phyloP scores from a whole-genome alignment of 2,797 vertebrate species.

The Poeciliopsis paucimaculata region DNA sequence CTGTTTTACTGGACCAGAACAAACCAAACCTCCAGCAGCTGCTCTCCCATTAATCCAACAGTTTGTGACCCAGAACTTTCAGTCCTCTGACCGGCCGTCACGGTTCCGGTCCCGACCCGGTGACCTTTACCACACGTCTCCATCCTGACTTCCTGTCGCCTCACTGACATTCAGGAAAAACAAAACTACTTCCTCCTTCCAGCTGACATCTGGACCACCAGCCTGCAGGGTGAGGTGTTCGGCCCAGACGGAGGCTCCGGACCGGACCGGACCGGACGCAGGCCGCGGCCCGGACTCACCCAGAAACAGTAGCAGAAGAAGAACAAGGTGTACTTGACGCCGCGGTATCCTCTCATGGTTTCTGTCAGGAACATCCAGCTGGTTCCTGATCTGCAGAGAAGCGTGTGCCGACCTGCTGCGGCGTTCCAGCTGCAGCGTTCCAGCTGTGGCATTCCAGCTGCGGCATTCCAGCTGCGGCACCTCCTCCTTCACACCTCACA shows the following conservation, averaged over 20 bases:
- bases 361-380: not conserved
- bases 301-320: conserved; percentile 82
- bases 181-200: not conserved
- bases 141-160: too few species aligned
- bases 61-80: too few species aligned
- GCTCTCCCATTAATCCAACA: not conserved
- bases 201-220: not conserved
- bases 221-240: not conserved
- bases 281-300: conserved; percentile 66
- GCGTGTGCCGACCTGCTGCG: conserved; percentile 56
- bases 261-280: not conserved
- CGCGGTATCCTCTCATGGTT: conserved; percentile 74
- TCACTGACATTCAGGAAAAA: too few species aligned
- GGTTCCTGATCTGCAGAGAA: conserved; percentile 6
- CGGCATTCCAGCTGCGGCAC: not conserved
- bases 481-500: not conserved
- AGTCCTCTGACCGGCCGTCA: too few species aligned
- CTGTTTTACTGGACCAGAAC: not conserved
- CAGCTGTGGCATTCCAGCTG: not conserved
- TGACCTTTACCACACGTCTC: too few species aligned
- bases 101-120: too few species aligned
- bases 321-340: conserved; percentile 79
- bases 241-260: too few species aligned
- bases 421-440: conserved; percentile 10
- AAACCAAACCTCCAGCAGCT: not conserved